Conservation (phyloP, 1,140 invertebrate species). For the Philaenus spumarius region DNA sequence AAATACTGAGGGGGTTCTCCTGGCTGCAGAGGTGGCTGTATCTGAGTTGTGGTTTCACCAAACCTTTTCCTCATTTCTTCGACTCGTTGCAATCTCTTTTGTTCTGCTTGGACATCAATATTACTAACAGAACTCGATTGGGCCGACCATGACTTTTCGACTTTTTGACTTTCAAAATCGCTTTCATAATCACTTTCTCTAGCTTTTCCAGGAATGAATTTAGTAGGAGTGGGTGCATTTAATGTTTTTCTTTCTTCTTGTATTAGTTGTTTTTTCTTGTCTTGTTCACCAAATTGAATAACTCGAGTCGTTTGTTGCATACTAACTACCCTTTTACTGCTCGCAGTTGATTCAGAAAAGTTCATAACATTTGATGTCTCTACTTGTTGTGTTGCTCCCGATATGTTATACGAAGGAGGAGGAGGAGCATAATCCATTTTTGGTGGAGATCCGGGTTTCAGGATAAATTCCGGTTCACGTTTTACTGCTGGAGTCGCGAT, state of each 20-base stretch:
- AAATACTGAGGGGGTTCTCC: conserved; percentile 52
- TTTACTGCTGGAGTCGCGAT: conserved; percentile 36
- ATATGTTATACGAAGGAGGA: conserved; percentile 34
- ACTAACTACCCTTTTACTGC: conserved; percentile 53
- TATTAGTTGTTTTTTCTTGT: conserved; percentile 17
- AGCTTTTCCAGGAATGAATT: conserved; percentile 59
- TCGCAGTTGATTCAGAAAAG: conserved; percentile 61
- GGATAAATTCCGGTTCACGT: conserved; percentile 33
- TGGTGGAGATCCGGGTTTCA: conserved; percentile 52
- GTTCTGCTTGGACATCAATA: conserved; percentile 42
- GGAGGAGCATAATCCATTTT: conserved; percentile 51
- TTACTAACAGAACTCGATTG: too few species aligned
- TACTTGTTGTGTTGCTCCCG: conserved; percentile 41
- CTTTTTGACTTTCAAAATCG: conserved; percentile 52
- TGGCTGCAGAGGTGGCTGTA: conserved; percentile 42
- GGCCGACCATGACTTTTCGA: too few species aligned
- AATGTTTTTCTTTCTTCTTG: conserved; percentile 24
- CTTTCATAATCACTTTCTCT: conserved; percentile 65
- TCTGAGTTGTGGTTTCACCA: conserved; percentile 29
- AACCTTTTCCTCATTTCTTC: conserved; percentile 40
- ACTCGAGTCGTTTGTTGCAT: conserved; percentile 60
- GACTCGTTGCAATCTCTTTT: conserved; percentile 34
- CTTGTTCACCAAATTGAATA: conserved; percentile 53
- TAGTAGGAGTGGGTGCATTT: conserved; percentile 31
- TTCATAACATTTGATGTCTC: conserved; percentile 59